These are phyloP conservation scores for Pyrrhosoma nymphula DNA, from an alignment of 2,888 invertebrate species.

Conservation along the genomic window DNA sequence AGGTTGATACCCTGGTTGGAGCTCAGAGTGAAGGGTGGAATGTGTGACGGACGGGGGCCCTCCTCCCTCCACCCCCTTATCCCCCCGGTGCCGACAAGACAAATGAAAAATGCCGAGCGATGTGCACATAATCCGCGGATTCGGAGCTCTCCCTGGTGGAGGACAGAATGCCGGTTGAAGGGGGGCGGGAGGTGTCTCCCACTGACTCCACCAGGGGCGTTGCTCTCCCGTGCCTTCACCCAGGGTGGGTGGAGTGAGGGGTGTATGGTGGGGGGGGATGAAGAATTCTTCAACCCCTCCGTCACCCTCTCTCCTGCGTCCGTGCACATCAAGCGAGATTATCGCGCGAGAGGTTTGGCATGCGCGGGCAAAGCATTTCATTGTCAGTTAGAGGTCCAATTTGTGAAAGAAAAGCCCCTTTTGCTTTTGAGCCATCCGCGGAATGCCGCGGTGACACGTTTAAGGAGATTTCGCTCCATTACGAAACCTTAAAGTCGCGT, in stretches of 20 bases:
- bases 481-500: not conserved
- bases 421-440: not conserved
- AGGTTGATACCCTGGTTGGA: slow-evolving; percentile 36
- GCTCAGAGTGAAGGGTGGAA: slow-evolving; percentile 25
- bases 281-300: not conserved
- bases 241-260: not conserved
- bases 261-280: not conserved
- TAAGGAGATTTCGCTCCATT: slow-evolving; percentile 43
- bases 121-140: not conserved
- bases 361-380: slow-evolving; percentile 37
- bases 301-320: not conserved
- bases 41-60: not conserved
- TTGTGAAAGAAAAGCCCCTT: slow-evolving; percentile 22
- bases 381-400: slow-evolving; percentile 36
- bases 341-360: not conserved
- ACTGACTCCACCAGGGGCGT: not conserved
- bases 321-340: slow-evolving; percentile 32
- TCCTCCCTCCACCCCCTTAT: not conserved
- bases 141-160: not conserved
- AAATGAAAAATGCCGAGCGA: slow-evolving; percentile 26
- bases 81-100: not conserved
- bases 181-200: not conserved
- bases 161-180: not conserved
- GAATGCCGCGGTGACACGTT: slow-evolving; percentile 24
- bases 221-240: not conserved